Conservation (phyloP, 2,888 invertebrate species). For the Lysandra bellargus region DNA sequence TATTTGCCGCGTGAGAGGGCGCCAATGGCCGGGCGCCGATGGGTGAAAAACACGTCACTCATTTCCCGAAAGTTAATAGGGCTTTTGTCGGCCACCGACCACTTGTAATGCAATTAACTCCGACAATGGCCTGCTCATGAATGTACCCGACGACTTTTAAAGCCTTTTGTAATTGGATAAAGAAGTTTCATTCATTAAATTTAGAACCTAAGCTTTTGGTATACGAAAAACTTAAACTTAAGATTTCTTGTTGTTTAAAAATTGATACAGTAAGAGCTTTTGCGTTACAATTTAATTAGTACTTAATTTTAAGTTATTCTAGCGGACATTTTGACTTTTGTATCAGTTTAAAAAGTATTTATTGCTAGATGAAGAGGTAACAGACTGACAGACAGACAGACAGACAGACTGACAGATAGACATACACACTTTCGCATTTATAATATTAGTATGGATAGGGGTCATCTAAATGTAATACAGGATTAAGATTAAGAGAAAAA, state of each 20-base stretch:
- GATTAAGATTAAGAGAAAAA: no score
- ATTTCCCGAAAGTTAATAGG: constrained; percentile 74
- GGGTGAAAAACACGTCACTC: constrained; percentile 65
- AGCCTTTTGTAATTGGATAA: constrained; percentile 33
- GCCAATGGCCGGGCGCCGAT: constrained; percentile 55
- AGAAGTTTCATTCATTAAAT: not conserved
- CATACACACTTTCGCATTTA: no score
- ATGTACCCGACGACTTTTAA: constrained; percentile 54
- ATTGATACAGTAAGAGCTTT: no score
- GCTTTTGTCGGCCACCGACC: constrained; percentile 68
- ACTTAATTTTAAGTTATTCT: not conserved
- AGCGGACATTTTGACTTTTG: not conserved
- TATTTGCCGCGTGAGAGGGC: constrained; percentile 71
- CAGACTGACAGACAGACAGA: no score
- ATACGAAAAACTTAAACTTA: no score
- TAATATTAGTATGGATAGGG: no score
- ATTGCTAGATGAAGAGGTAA: no score
- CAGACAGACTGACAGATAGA: no score
- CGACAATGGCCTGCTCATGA: constrained; percentile 73
- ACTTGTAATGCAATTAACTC: constrained; percentile 80
- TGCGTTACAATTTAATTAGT: not conserved
- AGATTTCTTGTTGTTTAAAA: no score
- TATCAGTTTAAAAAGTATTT: not conserved
- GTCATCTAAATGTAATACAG: no score
- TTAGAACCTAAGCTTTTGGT: not conserved